These are phyloP conservation scores for Callyntrura guangdongensis DNA, from an alignment of 2,888 invertebrate genomes.

Conservation along the genomic window DNA sequence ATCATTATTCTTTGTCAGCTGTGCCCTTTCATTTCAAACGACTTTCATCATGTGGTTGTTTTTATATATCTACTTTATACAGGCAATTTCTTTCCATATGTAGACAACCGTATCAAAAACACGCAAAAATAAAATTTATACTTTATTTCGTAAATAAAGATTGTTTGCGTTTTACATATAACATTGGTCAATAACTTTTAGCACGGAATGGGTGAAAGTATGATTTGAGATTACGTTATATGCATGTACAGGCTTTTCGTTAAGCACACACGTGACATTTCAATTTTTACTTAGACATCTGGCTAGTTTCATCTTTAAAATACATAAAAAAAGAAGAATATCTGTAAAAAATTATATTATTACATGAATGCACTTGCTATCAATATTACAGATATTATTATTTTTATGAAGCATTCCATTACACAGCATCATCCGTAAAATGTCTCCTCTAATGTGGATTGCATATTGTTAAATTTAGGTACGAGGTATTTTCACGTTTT, in stretches of 20 bases:
- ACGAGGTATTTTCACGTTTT: neutral
- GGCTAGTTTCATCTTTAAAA: too few species aligned
- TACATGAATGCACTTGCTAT: too few species aligned
- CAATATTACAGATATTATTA: neutral
- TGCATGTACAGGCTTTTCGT: too few species aligned
- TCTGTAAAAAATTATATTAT: too few species aligned
- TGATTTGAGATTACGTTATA: neutral
- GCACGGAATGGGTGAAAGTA: conserved; percentile 19
- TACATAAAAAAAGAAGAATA: too few species aligned
- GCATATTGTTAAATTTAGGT: conserved; percentile 15
- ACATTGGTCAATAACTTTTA: neutral
- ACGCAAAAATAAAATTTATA: neutral
- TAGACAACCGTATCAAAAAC: neutral
- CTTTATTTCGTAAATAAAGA: neutral
- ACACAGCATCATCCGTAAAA: neutral
- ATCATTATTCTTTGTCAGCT: conserved; percentile 47
- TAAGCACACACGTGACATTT: too few species aligned
- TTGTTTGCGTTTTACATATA: neutral
- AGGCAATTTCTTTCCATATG: neutral
- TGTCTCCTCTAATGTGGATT: neutral
- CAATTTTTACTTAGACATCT: too few species aligned
- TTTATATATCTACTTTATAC: neutral
- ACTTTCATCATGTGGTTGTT: neutral
- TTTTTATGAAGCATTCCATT: neutral
- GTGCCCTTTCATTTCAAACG: conserved; percentile 38